Evolutionary conservation across 2,113 vertebrate genomes (phyloP).

Genomic region (Gymnorhina tibicen): DNA sequence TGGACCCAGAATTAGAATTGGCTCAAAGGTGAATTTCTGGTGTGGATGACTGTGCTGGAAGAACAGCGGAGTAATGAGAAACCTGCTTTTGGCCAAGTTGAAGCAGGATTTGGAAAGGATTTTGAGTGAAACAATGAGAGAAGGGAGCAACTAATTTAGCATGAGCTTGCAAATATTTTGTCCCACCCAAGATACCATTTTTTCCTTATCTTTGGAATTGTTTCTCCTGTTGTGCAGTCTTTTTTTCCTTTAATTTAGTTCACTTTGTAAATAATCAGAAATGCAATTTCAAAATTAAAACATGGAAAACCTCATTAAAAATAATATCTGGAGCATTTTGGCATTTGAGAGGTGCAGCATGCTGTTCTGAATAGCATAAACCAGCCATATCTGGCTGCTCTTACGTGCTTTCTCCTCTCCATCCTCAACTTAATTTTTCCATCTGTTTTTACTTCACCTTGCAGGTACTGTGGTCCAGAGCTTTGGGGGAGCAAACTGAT

Average conservation of each 20-base stretch:
- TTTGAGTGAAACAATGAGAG: neutral
- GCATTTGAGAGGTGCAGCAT: neutral
- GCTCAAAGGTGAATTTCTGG: neutral
- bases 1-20: neutral
- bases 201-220: neutral
- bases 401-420: neutral
- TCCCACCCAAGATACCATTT: neutral
- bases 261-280: neutral
- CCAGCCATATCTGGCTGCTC: neutral
- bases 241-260: neutral
- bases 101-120: neutral
- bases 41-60: neutral
- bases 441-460: neutral
- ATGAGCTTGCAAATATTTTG: neutral
- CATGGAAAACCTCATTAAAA: neutral
- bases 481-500: neutral
- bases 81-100: neutral
- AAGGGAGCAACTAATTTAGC: neutral
- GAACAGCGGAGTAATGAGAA: neutral
- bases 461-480: neutral
- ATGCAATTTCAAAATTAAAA: neutral
- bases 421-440: neutral
- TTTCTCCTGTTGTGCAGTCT: neutral
- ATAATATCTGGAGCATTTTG: neutral
- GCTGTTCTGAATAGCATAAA: neutral